Percentiles rank a stretch among this genome's conserved stretches.
phyloP scores from a whole-genome alignment of 2,797 vertebrate genomes.

The Schizothorax lantsangensis region DNA sequence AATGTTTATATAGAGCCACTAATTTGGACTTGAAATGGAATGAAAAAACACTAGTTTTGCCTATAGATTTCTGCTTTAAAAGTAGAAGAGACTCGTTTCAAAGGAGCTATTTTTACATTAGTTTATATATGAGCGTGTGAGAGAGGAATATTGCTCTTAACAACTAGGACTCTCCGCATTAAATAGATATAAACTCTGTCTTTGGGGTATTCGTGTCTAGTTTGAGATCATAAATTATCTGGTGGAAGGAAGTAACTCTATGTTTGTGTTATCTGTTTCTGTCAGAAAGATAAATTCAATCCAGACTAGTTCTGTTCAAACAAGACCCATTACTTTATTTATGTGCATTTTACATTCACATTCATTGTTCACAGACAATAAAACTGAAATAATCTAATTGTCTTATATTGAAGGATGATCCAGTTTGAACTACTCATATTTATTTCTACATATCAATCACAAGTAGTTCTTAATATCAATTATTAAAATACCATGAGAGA shows the following conservation, averaged over 20 bases:
- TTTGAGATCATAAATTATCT: constrained; percentile 20
- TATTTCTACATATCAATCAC: not conserved
- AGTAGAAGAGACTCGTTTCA: constrained; percentile 36
- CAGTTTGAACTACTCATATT: not conserved
- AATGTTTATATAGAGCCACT: too few relatives aligned
- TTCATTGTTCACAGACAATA: not conserved
- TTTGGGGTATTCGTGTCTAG: not conserved
- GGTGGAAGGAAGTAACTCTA: not conserved
- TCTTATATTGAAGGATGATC: not conserved
- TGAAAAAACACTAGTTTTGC: not conserved
- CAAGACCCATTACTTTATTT: not conserved
- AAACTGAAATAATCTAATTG: not conserved
- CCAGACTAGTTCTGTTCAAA: not conserved
- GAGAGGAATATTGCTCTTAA: constrained; percentile 42
- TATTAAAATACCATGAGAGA: not conserved
- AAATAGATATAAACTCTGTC: constrained; percentile 21
- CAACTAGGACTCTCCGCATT: constrained; percentile 43
- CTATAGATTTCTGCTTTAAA: constrained; percentile 21
- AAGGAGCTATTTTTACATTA: constrained; percentile 46
- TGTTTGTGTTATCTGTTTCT: not conserved
- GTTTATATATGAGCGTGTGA: not conserved
- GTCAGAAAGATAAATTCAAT: not conserved
- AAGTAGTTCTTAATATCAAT: not conserved
- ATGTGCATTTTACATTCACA: not conserved
- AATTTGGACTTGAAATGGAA: not conserved